phyloP scores from a whole-genome alignment of 1,140 invertebrate species.

The Drosophila orosa region DNA sequence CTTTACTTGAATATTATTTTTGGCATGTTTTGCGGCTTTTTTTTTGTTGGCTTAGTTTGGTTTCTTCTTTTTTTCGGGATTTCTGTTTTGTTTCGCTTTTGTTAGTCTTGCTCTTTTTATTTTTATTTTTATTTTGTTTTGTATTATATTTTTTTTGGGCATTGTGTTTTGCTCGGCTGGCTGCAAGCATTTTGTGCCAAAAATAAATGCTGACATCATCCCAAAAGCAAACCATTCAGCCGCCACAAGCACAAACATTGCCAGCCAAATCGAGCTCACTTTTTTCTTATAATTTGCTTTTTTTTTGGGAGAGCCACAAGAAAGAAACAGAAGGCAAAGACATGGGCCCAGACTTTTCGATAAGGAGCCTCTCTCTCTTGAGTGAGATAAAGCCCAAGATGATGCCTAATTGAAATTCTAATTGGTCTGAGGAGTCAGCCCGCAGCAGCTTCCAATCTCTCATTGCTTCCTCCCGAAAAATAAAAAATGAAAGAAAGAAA shows the following conservation, averaged over 20 bases:
- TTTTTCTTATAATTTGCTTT: too few relatives aligned
- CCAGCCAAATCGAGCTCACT: conserved; percentile 66
- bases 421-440: conserved; percentile 35
- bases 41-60: conserved; percentile 47
- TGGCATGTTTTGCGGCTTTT: conserved; percentile 77
- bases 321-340: neutral
- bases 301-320: conserved; percentile 20
- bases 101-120: conserved; percentile 36
- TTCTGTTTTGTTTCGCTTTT: conserved; percentile 75
- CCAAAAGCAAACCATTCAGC: conserved; percentile 39
- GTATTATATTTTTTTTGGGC: conserved; percentile 34
- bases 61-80: conserved; percentile 32
- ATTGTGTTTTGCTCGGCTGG: conserved; percentile 50
- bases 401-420: conserved; percentile 60
- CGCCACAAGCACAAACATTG: conserved; percentile 37
- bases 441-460: neutral
- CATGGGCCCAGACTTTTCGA: neutral
- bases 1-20: conserved; percentile 74
- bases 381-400: conserved; percentile 49
- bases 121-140: conserved; percentile 23
- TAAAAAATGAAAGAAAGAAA: neutral
- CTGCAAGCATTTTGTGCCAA: conserved; percentile 67
- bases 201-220: conserved; percentile 81
- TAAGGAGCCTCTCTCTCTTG: conserved; percentile 33
- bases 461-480: neutral